phyloP scores from a whole-genome alignment of 2,888 invertebrate genomes.

The Strigamia transsilvanica region DNA sequence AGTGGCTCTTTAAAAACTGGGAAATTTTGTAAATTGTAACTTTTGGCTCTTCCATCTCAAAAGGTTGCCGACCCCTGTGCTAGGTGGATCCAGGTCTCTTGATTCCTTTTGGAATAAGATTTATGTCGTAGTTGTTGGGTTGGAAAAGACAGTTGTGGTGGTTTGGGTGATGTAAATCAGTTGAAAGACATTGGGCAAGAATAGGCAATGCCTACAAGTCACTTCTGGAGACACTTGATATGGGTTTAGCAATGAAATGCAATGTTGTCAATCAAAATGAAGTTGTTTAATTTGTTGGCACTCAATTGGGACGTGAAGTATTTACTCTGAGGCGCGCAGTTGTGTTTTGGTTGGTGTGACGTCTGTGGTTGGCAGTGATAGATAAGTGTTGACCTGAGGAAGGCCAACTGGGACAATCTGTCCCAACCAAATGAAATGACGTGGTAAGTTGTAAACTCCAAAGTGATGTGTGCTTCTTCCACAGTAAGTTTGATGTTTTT shows the following conservation, averaged over 20 bases:
- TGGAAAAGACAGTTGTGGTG: no score
- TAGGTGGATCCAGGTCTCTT: no score
- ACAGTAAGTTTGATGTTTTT: no score
- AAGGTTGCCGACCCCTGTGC: no score
- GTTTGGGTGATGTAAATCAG: no score
- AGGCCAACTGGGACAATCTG: constrained; percentile 4
- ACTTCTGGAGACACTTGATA: not conserved
- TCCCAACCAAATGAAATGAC: constrained; percentile 9
- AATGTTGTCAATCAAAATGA: constrained; percentile 5
- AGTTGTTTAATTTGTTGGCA: constrained; percentile 1
- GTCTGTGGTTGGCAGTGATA: constrained; percentile 3
- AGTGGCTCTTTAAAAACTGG: no score
- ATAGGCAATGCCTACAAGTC: no score
- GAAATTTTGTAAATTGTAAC: no score
- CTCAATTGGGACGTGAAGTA: not conserved
- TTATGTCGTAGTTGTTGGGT: no score
- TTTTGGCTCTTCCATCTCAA: no score
- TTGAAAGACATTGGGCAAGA: no score
- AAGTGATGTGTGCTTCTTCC: not conserved
- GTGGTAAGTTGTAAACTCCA: not conserved
- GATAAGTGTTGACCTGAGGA: constrained; percentile 3
- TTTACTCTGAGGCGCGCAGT: not conserved
- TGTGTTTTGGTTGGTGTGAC: not conserved
- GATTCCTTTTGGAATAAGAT: no score
- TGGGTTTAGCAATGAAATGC: not conserved